phyloP scores from a whole-genome alignment of 2,113 vertebrate genomes.

The Chlorodrepanis virens region DNA sequence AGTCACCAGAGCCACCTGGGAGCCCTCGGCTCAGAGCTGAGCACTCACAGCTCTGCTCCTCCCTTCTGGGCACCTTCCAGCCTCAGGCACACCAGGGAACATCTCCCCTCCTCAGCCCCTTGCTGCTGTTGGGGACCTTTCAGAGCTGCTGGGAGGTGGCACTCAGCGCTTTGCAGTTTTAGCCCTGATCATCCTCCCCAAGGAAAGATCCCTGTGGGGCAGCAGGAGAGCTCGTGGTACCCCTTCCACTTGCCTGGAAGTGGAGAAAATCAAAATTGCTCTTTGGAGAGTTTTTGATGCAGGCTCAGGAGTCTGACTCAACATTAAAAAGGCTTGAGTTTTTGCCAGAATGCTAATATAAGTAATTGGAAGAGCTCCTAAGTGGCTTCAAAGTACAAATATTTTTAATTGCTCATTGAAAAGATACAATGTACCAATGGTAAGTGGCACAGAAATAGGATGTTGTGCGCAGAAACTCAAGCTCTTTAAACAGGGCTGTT shows the following conservation, averaged over 20 bases:
- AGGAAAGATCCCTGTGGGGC: neutral
- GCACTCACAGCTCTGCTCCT: accelerated
- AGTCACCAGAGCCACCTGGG: neutral
- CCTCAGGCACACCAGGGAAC: neutral
- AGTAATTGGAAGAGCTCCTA: slow-evolving; percentile 48
- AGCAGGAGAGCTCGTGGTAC: accelerated
- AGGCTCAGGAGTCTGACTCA: neutral
- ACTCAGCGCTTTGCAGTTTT: neutral
- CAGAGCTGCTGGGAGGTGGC: neutral
- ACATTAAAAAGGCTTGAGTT: neutral
- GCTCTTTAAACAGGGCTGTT: neutral
- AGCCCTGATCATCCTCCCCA: neutral
- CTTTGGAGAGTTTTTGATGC: slow-evolving; percentile 1
- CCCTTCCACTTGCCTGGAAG: neutral
- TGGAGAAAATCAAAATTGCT: neutral
- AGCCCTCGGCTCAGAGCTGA: neutral
- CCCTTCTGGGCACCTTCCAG: neutral
- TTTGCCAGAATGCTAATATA: slow-evolving; percentile 48
- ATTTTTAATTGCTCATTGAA: slow-evolving; percentile 45
- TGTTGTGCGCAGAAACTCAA: neutral
- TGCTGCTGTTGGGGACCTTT: neutral
- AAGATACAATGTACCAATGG: neutral
- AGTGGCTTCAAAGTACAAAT: slow-evolving; percentile 43
- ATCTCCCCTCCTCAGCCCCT: neutral
- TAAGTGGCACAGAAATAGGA: neutral